These are phyloP conservation scores for Graptemys geographica DNA, from an alignment of 2,797 vertebrate species.

Conservation along the genomic window DNA sequence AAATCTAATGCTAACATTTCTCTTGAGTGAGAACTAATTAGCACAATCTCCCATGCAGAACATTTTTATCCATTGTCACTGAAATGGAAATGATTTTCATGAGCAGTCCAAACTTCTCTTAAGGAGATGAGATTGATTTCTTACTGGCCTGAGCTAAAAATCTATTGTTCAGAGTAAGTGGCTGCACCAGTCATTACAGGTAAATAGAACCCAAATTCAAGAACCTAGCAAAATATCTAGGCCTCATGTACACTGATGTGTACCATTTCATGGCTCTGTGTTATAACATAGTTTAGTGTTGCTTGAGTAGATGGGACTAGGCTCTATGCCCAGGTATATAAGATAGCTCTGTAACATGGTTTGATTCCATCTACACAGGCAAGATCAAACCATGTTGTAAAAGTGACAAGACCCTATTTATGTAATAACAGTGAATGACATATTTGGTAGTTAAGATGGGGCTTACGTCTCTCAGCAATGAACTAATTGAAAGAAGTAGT, in stretches of 20 bases:
- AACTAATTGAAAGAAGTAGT: neutral
- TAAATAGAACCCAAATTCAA: neutral
- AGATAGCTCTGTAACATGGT: neutral
- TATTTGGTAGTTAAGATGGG: neutral
- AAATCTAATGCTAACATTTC: neutral
- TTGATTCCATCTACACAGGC: neutral
- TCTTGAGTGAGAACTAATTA: neutral
- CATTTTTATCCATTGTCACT: neutral
- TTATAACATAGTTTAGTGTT: neutral
- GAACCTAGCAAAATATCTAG: neutral
- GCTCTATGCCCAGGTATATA: neutral
- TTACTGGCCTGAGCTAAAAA: neutral
- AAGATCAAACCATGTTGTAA: neutral
- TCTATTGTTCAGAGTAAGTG: neutral
- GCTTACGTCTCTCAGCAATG: neutral
- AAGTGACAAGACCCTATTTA: neutral
- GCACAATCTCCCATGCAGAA: neutral
- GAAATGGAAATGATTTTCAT: neutral
- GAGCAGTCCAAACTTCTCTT: fast-evolving
- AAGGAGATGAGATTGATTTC: neutral
- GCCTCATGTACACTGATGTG: neutral
- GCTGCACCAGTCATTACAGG: neutral
- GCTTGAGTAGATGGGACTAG: neutral
- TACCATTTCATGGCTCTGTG: neutral
- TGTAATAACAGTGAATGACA: neutral